Percentiles rank a stretch among this genome's conserved stretches.
phyloP scores from a whole-genome alignment of 2,797 vertebrate genomes.

The Anas flavirostris region DNA sequence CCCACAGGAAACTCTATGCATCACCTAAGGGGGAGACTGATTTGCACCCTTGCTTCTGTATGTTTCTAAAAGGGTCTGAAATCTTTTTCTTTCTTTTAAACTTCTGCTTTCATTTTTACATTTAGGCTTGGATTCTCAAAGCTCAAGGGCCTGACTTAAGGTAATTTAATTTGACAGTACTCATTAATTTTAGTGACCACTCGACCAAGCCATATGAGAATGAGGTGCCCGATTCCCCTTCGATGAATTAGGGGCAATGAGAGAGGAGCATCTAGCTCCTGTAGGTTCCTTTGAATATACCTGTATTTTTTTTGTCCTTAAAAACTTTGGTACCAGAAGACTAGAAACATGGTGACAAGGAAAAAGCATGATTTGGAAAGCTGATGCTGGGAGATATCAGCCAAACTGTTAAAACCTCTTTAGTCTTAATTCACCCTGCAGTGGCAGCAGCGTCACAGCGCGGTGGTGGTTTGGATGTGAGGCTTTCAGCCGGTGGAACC shows the following conservation, averaged over 20 bases:
- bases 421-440: conserved; percentile 18
- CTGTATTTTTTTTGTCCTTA: not conserved
- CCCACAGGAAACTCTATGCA: conserved; percentile 61
- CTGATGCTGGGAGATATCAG: not conserved
- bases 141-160: conserved; percentile 22
- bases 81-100: not conserved
- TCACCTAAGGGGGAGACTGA: not conserved
- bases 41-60: conserved; percentile 55
- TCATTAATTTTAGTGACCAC: not conserved
- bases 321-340: conserved; percentile 9
- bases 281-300: not conserved
- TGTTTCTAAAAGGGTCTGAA: conserved; percentile 29
- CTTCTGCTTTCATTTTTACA: conserved; percentile 21
- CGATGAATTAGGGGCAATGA: conserved; percentile 39
- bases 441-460: not conserved
- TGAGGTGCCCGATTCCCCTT: not conserved
- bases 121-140: conserved; percentile 54
- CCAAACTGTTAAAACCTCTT: conserved; percentile 32
- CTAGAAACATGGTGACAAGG: not conserved
- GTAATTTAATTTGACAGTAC: not conserved
- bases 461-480: not conserved
- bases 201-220: conserved; percentile 43
- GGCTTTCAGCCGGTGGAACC: conserved; percentile 30
- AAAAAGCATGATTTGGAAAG: not conserved
- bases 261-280: conserved; percentile 60